These are phyloP conservation scores for Pluvialis apricaria DNA, from an alignment of 2,113 vertebrate species.

Conservation along the genomic window DNA sequence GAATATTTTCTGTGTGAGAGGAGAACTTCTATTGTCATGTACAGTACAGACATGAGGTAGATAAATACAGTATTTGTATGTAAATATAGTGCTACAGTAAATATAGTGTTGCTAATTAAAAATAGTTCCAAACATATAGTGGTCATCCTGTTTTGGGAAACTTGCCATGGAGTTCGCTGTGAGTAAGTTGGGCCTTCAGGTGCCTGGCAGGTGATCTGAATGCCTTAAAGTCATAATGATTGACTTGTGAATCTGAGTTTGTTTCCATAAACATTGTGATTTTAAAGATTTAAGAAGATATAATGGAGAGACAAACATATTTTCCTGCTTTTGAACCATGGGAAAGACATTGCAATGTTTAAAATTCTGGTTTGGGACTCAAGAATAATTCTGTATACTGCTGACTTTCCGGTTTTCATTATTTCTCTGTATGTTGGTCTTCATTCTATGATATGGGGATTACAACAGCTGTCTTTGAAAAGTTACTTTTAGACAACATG, in stretches of 20 bases:
- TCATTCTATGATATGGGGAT: not conserved
- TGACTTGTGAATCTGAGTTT: not conserved
- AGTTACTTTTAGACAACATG: not conserved
- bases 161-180: not conserved
- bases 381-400: not conserved
- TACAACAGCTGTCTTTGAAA: not conserved
- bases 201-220: not conserved
- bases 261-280: not conserved
- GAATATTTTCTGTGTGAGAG: not conserved
- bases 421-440: not conserved
- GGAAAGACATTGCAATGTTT: not conserved
- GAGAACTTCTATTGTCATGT: not conserved
- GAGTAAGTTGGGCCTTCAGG: fast-evolving
- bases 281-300: not conserved
- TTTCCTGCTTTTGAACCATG: not conserved
- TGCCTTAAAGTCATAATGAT: not conserved
- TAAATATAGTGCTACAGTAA: not conserved
- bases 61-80: not conserved
- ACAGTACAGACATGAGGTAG: not conserved
- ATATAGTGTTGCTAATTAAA: not conserved
- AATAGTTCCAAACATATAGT: not conserved
- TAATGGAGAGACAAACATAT: not conserved
- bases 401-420: fast-evolving
- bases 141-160: not conserved
- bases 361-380: not conserved